A percentile compares a stretch with the other conserved stretches of the same genome.
phyloP scores from a whole-genome alignment of 2,113 vertebrate genomes.

The Limanda limanda region DNA sequence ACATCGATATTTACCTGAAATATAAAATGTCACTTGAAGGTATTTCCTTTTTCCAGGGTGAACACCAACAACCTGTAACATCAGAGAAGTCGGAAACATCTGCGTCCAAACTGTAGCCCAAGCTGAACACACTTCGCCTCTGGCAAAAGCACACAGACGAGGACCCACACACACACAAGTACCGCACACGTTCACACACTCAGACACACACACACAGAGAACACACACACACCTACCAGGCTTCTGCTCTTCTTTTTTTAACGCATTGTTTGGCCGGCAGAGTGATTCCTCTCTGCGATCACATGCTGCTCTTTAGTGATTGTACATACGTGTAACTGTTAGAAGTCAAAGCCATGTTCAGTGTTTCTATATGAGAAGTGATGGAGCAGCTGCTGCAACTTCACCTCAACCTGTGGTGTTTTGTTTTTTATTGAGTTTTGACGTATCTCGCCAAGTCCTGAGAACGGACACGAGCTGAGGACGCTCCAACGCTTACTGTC shows the following conservation, averaged over 20 bases:
- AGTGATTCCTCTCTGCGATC: not conserved
- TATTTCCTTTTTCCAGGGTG: not conserved
- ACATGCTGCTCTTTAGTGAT: constrained; percentile 31
- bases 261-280: not conserved
- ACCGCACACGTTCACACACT: constrained; percentile 56
- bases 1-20: not conserved
- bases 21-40: no score
- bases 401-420: no score
- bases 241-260: not conserved
- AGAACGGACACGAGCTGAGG: not conserved
- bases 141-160: constrained; percentile 66
- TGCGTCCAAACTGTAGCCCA: constrained; percentile 43
- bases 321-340: constrained; percentile 44
- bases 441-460: not conserved
- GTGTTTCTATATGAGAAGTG: not conserved
- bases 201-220: constrained; percentile 38
- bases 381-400: constrained; percentile 7
- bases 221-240: constrained; percentile 3
- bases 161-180: constrained; percentile 52
- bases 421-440: not conserved
- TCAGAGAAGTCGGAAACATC: constrained; percentile 26
- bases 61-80: constrained; percentile 7
- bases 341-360: not conserved
- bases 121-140: constrained; percentile 46
- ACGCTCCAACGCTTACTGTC: not conserved